Evolutionary conservation across 2,888 invertebrate species (phyloP).

Genomic region (Drosophila differens): DNA sequence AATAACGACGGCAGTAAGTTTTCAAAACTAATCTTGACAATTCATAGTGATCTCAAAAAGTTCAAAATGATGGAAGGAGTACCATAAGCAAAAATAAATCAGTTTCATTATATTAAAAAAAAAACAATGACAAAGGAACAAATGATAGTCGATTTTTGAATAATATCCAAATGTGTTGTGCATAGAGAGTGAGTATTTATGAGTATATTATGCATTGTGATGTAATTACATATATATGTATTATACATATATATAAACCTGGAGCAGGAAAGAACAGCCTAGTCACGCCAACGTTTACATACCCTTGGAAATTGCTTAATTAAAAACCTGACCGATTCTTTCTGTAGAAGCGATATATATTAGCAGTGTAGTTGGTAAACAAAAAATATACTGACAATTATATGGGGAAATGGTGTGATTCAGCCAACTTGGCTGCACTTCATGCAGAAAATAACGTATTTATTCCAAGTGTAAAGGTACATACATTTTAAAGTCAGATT

Average conservation of each 20-base stretch:
- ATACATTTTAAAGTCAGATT: slow-evolving; percentile 17
- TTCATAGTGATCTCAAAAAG: neutral
- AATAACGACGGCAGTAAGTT: slow-evolving; percentile 67
- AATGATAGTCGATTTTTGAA: neutral
- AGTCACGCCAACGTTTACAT: neutral
- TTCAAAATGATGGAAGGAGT: neutral
- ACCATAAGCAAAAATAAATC: neutral
- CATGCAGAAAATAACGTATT: neutral
- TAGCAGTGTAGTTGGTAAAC: neutral
- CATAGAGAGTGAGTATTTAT: neutral
- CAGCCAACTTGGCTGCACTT: neutral
- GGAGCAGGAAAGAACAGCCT: neutral
- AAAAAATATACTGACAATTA: neutral
- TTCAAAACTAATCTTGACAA: neutral
- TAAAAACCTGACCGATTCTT: neutral
- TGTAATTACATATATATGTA: neutral
- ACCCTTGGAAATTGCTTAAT: neutral
- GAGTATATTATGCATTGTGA: neutral
- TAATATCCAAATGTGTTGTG: neutral
- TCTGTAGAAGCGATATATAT: neutral
- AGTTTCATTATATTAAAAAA: neutral
- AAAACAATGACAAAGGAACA: neutral
- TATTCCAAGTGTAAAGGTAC: neutral
- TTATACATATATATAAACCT: neutral
- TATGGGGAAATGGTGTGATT: neutral